Conservation (phyloP, 2,113 vertebrate species). For the Pituophis catenifer region DNA sequence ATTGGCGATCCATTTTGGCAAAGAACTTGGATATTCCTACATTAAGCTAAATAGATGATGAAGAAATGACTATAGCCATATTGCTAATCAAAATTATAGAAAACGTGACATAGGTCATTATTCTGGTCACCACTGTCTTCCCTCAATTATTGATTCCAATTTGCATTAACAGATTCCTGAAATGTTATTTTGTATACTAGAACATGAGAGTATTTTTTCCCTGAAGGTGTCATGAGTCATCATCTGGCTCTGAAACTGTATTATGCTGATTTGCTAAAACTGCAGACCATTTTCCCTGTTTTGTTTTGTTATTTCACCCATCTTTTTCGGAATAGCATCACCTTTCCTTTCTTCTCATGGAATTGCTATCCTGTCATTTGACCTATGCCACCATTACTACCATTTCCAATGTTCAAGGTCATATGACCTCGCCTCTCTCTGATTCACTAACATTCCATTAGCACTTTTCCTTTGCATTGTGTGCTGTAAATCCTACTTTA, state of each 20-base stretch:
- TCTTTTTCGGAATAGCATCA: conserved; percentile 38
- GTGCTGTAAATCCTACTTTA: background rate
- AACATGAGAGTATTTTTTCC: conserved; percentile 1
- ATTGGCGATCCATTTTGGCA: background rate
- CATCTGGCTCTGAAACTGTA: conserved; percentile 7
- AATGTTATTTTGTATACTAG: conserved; percentile 22
- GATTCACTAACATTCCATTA: conserved; percentile 29
- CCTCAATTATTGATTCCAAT: background rate
- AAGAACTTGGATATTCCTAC: background rate
- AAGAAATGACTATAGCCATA: background rate
- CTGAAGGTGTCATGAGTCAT: conserved; percentile 8
- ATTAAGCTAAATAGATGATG: background rate
- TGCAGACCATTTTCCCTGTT: conserved; percentile 3
- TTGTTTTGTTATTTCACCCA: conserved; percentile 28
- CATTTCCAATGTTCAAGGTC: conserved; percentile 3
- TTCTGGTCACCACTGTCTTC: background rate
- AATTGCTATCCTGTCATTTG: conserved; percentile 20
- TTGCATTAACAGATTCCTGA: conserved; percentile 27
- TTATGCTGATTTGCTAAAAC: conserved; percentile 31
- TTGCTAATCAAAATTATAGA: background rate
- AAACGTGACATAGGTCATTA: background rate
- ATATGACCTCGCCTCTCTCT: background rate
- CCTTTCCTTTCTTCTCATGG: conserved; percentile 30
- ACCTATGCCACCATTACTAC: conserved; percentile 4
- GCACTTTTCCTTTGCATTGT: background rate